phyloP scores from a whole-genome alignment of 2,797 vertebrate genomes.

The Hypotaenidia philippensis region DNA sequence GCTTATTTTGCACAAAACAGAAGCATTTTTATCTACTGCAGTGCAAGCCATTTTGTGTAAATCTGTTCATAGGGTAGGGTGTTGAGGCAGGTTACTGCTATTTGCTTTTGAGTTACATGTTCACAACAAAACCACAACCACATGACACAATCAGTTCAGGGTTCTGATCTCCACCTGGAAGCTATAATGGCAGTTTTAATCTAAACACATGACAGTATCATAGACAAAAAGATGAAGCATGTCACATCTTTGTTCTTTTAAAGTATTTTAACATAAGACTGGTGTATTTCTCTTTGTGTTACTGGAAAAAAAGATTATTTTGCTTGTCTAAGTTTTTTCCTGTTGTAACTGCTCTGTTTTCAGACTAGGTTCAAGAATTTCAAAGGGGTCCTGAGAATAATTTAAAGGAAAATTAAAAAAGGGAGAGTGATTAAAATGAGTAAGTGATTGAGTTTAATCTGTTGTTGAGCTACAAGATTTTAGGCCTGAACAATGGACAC shows the following conservation, averaged over 20 bases:
- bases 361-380: not conserved
- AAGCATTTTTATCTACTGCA: not conserved
- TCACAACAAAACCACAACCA: not conserved
- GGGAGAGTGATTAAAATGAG: not conserved
- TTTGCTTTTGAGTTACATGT: not conserved
- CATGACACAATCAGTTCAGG: not conserved
- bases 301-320: not conserved
- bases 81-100: not conserved
- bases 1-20: not conserved
- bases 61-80: not conserved
- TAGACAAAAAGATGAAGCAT: not conserved
- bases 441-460: not conserved
- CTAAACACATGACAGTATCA: not conserved
- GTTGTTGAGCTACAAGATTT: not conserved
- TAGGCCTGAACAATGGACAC: not conserved
- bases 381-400: not conserved
- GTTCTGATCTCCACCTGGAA: not conserved
- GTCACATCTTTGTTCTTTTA: not conserved
- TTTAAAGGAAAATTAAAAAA: not conserved
- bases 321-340: not conserved
- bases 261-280: not conserved
- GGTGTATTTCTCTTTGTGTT: not conserved
- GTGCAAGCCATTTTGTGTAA: not conserved
- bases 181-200: slow-evolving; percentile 1
- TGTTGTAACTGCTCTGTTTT: not conserved